Evolutionary conservation across 2,797 vertebrate genomes (phyloP).

Genomic region (Ispidina lecontei): DNA sequence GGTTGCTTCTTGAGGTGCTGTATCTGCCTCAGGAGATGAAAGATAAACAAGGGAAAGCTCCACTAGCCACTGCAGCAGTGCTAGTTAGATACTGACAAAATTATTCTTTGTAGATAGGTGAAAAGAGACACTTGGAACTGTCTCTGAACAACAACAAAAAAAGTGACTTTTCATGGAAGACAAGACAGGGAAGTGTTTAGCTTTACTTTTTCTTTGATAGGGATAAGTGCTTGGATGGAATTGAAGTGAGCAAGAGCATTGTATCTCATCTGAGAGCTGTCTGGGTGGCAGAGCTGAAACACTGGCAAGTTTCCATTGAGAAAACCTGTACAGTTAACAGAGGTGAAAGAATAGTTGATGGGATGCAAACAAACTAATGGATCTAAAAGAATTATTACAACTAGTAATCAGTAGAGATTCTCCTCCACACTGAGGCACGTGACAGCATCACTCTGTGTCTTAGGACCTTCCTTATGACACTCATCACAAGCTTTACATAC

Average conservation of each 20-base stretch:
- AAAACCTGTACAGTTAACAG: background rate
- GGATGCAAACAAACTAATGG: background rate
- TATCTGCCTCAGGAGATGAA: constrained; percentile 5
- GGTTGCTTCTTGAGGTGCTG: background rate
- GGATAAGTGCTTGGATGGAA: background rate
- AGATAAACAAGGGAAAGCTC: background rate
- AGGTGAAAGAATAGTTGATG: background rate
- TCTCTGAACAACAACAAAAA: background rate
- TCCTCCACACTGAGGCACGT: background rate
- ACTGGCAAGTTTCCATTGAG: background rate
- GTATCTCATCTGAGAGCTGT: background rate
- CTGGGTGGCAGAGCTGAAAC: background rate
- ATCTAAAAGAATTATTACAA: background rate
- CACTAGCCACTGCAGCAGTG: background rate
- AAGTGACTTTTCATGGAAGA: background rate
- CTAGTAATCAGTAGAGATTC: background rate
- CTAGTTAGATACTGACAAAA: background rate
- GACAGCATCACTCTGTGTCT: background rate
- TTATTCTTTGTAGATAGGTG: background rate
- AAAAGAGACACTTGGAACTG: background rate
- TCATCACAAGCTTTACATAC: rapidly evolving
- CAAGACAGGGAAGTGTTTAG: background rate
- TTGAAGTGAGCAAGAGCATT: background rate
- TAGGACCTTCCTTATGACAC: background rate
- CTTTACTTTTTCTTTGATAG: background rate